A percentile compares a stretch with the other conserved stretches of the same genome.
phyloP scores from a whole-genome alignment of 1,140 invertebrate species.

The Cyphomyrmex costatus region DNA sequence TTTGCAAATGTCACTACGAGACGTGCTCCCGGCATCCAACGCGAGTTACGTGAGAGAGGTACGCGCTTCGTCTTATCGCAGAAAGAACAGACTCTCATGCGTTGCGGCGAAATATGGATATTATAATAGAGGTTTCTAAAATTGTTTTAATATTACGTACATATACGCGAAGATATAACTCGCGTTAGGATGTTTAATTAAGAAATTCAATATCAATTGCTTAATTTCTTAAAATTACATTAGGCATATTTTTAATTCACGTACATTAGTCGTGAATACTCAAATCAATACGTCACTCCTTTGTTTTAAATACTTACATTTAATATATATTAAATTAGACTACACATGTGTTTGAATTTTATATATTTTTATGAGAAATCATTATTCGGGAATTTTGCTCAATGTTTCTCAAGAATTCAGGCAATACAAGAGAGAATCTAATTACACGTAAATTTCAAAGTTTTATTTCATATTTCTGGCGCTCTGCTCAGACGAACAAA shows the following conservation, averaged over 20 bases:
- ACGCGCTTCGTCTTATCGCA: constrained; percentile 33
- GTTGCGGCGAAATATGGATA: constrained; percentile 29
- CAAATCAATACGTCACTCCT: not conserved
- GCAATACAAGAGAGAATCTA: constrained; percentile 1
- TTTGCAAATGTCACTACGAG: constrained; percentile 72
- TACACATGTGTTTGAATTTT: not conserved
- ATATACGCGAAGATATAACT: no score
- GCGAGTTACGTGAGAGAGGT: constrained; percentile 27
- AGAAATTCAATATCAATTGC: not conserved
- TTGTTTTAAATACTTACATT: not conserved
- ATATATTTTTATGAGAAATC: not conserved
- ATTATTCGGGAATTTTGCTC: not conserved
- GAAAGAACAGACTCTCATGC: constrained; percentile 7
- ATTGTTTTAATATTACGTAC: constrained; percentile 12
- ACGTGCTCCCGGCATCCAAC: constrained; percentile 60
- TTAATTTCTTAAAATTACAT: not conserved
- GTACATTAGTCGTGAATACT: not conserved
- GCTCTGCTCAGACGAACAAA: constrained; percentile 24
- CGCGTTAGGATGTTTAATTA: not conserved
- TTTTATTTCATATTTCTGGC: constrained; percentile 36
- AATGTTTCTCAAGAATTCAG: not conserved
- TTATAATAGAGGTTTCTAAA: constrained; percentile 5
- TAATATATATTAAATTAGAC: not conserved
- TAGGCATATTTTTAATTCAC: not conserved
- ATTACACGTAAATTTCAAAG: not conserved